Conservation (phyloP, 2,888 invertebrate species). For the Lithosia quadra region DNA sequence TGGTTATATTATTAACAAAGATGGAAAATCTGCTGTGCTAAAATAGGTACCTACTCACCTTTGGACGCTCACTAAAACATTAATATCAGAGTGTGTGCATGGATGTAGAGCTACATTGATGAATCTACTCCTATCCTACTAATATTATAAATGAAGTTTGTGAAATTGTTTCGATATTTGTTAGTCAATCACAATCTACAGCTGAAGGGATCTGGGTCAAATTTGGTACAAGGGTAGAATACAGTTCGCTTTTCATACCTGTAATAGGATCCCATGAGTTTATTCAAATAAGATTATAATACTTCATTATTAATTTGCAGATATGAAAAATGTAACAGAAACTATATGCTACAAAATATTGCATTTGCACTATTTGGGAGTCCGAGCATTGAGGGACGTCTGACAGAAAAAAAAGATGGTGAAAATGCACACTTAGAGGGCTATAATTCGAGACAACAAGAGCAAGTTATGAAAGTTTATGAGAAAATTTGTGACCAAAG, state of each 20-base stretch:
- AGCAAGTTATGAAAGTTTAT: conserved; percentile 76
- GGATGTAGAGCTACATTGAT: neutral
- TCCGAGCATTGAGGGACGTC: conserved; percentile 78
- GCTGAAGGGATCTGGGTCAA: too few relatives aligned
- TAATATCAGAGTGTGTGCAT: neutral
- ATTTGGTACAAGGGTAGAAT: too few relatives aligned
- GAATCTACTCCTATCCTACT: neutral
- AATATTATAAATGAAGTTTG: too few relatives aligned
- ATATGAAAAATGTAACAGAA: conserved; percentile 82
- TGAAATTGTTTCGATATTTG: too few relatives aligned
- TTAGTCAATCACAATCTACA: too few relatives aligned
- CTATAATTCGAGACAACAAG: conserved; percentile 74
- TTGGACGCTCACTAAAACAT: neutral
- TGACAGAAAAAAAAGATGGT: conserved; percentile 51
- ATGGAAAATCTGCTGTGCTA: neutral
- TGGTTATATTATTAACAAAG: neutral
- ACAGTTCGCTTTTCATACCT: too few relatives aligned
- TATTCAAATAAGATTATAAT: neutral
- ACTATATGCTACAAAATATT: conserved; percentile 84
- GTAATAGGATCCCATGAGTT: too few relatives aligned
- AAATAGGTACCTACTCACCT: neutral
- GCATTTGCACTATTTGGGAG: conserved; percentile 86
- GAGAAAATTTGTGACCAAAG: conserved; percentile 81
- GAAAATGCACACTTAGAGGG: conserved; percentile 72
- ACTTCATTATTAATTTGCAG: conserved; percentile 64